phyloP scores from a whole-genome alignment of 2,888 invertebrate species.

The Cryptus armator region DNA sequence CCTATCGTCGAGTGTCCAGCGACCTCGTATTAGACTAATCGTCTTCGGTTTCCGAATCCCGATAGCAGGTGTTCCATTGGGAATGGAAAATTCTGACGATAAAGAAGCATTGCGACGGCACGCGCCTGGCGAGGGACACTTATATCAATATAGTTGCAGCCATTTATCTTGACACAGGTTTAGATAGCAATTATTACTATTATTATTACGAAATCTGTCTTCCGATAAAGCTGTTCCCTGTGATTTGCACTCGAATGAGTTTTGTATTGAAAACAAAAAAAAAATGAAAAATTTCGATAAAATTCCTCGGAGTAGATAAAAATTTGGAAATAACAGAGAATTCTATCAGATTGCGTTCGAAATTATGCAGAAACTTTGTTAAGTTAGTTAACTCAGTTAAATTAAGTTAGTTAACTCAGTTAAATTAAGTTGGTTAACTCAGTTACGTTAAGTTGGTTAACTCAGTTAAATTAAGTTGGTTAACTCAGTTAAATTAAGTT shows the following conservation, averaged over 20 bases:
- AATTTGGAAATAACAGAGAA: neutral
- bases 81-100: slow-evolving; percentile 38
- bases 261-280: neutral
- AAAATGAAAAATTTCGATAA: neutral
- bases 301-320: neutral
- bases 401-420: no score
- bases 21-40: neutral
- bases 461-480: no score
- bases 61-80: neutral
- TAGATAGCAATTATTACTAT: neutral
- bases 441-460: no score
- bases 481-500: no score
- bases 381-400: no score
- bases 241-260: neutral
- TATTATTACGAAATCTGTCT: neutral
- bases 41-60: neutral
- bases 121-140: neutral
- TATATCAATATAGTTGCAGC: neutral
- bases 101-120: slow-evolving; percentile 1
- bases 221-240: neutral
- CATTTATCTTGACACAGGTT: slow-evolving; percentile 10
- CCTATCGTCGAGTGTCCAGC: neutral
- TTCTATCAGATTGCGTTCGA: no score
- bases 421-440: no score
- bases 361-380: neutral